A percentile compares a stretch with the other conserved stretches of the same genome.
phyloP scores from a whole-genome alignment of 2,888 invertebrate species.

The Synergus gifuensis region DNA sequence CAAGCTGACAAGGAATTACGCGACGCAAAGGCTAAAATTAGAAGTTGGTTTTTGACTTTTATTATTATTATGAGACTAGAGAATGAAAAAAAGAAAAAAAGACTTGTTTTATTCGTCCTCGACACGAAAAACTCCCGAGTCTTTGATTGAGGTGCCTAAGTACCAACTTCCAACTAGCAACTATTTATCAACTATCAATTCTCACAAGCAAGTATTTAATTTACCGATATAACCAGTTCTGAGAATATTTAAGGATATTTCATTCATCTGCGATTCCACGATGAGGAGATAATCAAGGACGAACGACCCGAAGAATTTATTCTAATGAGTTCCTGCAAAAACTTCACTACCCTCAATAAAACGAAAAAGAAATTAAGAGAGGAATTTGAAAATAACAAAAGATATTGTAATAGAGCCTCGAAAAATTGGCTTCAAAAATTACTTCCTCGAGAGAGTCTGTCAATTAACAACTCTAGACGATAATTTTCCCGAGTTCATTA shows the following conservation, averaged over 20 bases:
- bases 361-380: no score
- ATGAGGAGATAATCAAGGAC: neutral
- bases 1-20: neutral
- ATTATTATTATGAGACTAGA: neutral
- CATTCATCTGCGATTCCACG: neutral
- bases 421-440: neutral
- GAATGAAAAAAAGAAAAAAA: neutral
- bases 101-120: neutral
- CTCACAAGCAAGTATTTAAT: neutral
- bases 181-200: no score
- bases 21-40: neutral
- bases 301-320: no score
- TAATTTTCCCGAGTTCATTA: conserved; percentile 3
- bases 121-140: no score
- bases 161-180: no score
- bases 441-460: neutral
- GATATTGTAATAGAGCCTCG: neutral
- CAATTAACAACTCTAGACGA: neutral
- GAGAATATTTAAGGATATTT: neutral
- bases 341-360: no score
- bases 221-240: neutral
- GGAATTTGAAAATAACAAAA: neutral
- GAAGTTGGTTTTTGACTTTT: neutral
- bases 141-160: no score
- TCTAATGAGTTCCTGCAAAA: no score